A percentile compares a stretch with the other conserved stretches of the same genome.
Conservation (phyloP, 2,888 invertebrate species). For the Limnephilus lunatus region DNA sequence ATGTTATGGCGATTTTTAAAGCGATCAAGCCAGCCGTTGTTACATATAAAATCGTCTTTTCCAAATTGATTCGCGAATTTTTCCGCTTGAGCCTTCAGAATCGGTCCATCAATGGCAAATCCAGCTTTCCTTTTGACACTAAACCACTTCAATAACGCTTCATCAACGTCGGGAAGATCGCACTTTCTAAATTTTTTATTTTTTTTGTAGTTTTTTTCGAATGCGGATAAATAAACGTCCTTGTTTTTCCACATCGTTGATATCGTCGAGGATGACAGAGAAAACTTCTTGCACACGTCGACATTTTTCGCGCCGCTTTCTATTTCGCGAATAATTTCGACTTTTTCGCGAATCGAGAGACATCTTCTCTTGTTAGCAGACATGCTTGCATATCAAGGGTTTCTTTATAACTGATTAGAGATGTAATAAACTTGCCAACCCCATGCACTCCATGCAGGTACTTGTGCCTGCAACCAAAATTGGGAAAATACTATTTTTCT, state of each 20-base stretch:
- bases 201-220: conserved; percentile 6
- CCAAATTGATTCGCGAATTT: not conserved
- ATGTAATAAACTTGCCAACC: not conserved
- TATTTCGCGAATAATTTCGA: conserved; percentile 2
- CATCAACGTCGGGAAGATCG: not conserved
- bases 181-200: conserved; percentile 4
- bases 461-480: no score
- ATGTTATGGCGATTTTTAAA: conserved; percentile 29
- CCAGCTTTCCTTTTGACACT: not conserved
- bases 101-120: not conserved
- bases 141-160: conserved; percentile 16
- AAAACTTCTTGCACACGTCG: conserved; percentile 4
- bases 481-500: no score
- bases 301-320: not conserved
- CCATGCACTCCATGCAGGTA: no score
- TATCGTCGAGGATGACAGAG: conserved; percentile 8
- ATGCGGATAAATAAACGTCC: not conserved
- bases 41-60: conserved; percentile 13
- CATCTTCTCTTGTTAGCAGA: conserved; percentile 4
- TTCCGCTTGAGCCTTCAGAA: not conserved
- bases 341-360: conserved; percentile 5
- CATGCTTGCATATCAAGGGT: not conserved
- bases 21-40: conserved; percentile 4
- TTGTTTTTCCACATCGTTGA: conserved; percentile 12
- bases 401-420: not conserved